A percentile compares a stretch with the other conserved stretches of the same genome.
These are phyloP conservation scores for Trachelus troglodyta DNA, from an alignment of 2,888 invertebrate genomes.

Conservation along the genomic window DNA sequence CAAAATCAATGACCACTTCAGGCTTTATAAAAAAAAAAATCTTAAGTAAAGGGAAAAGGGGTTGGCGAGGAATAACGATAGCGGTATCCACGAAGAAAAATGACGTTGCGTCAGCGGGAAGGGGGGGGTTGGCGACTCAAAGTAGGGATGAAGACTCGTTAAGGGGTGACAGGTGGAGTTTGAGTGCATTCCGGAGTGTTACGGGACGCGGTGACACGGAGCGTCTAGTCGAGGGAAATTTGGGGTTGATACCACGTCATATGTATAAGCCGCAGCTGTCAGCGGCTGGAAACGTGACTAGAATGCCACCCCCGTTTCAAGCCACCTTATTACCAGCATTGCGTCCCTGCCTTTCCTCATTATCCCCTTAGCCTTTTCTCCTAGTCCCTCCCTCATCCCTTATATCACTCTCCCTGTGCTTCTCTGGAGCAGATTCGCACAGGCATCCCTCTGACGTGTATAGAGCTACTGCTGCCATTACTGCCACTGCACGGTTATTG, in stretches of 20 bases:
- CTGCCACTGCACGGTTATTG: background rate
- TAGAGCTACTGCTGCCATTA: background rate
- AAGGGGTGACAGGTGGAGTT: conserved; percentile 51
- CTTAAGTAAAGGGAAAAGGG: background rate
- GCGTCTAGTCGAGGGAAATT: conserved; percentile 48
- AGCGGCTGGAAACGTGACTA: conserved; percentile 65
- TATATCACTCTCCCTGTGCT: background rate
- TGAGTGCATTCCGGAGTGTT: conserved; percentile 60
- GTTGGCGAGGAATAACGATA: background rate
- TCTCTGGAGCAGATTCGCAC: background rate
- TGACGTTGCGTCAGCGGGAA: background rate
- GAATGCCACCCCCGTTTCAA: conserved; percentile 55
- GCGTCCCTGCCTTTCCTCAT: conserved; percentile 54
- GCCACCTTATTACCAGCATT: conserved; percentile 63
- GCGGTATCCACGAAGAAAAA: background rate
- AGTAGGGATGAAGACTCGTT: conserved; percentile 16
- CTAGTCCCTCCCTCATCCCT: conserved; percentile 1
- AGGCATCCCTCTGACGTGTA: background rate
- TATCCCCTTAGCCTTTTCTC: conserved; percentile 63
- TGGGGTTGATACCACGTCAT: conserved; percentile 66
- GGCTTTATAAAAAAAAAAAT: background rate
- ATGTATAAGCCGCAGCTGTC: conserved; percentile 66
- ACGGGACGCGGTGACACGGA: background rate
- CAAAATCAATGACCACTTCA: background rate
- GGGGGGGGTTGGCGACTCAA: background rate